Evolutionary conservation across 2,797 vertebrate species (phyloP).

Genomic region (Rhodeus uyekii): DNA sequence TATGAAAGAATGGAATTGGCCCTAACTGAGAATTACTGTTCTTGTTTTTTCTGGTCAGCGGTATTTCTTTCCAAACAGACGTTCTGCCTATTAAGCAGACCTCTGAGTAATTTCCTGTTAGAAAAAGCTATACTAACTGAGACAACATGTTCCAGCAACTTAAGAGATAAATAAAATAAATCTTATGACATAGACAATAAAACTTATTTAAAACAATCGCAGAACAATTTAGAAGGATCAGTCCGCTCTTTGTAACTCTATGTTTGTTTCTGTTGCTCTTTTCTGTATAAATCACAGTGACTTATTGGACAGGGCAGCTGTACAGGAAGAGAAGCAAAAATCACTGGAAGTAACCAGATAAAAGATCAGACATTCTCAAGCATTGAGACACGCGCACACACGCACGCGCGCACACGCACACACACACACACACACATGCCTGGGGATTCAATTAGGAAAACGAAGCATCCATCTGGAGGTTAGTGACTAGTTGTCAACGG

Average conservation of each 20-base stretch:
- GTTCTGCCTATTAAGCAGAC: not conserved
- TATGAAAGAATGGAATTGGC: slow-evolving; percentile 28
- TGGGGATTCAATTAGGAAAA: slow-evolving; percentile 60
- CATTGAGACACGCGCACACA: too few species aligned
- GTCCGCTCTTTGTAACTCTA: slow-evolving; percentile 61
- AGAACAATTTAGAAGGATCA: slow-evolving; percentile 46
- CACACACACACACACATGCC: slow-evolving; percentile 43
- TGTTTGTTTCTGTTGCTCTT: slow-evolving; percentile 22
- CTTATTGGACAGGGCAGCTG: not conserved
- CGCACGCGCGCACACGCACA: too few species aligned
- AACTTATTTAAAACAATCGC: slow-evolving; percentile 48
- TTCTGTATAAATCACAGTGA: not conserved
- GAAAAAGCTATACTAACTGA: not conserved
- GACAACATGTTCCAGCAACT: not conserved
- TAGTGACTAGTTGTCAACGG: slow-evolving; percentile 48
- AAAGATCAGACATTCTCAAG: slow-evolving; percentile 42
- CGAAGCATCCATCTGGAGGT: slow-evolving; percentile 32
- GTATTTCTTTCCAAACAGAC: slow-evolving; percentile 26
- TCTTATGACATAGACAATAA: slow-evolving; percentile 42
- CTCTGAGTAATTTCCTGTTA: slow-evolving; percentile 5
- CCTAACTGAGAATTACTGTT: not conserved
- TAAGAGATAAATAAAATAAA: not conserved
- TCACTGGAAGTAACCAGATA: slow-evolving; percentile 25
- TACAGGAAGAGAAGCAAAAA: slow-evolving; percentile 6
- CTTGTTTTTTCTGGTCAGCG: slow-evolving; percentile 11